These are phyloP conservation scores for Ommatoiulus sabulosus DNA, from an alignment of 2,888 invertebrate species.

Conservation along the genomic window DNA sequence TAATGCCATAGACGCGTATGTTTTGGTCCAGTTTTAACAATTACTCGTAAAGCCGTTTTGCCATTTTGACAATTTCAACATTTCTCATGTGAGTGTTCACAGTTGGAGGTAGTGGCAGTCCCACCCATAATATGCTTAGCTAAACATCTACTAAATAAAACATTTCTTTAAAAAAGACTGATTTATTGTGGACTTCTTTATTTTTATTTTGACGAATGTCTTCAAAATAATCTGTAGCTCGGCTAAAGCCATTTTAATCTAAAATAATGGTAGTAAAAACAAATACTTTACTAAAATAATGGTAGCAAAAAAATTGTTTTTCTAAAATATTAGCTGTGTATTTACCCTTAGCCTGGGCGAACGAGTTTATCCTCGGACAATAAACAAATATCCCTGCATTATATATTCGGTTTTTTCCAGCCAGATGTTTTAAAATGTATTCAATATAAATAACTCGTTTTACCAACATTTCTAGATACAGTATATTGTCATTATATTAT, in stretches of 20 bases:
- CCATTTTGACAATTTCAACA: slow-evolving; percentile 13
- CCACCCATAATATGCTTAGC: neutral
- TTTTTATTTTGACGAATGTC: slow-evolving; percentile 7
- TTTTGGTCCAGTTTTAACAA: neutral
- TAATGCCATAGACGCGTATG: neutral
- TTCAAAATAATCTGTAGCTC: neutral
- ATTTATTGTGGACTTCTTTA: neutral
- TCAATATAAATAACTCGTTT: no score
- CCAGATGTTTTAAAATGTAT: no score
- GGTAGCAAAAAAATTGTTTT: neutral
- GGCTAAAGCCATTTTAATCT: neutral
- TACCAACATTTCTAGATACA: no score
- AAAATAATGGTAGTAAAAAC: neutral
- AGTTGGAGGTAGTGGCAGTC: neutral
- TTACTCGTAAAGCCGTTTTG: neutral
- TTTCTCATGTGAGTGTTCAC: neutral
- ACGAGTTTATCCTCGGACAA: neutral
- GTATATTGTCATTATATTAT: no score
- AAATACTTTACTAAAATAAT: neutral
- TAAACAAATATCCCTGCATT: neutral
- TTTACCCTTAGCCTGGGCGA: neutral
- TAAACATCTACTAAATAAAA: neutral
- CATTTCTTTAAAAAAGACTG: neutral
- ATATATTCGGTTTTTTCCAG: no score
- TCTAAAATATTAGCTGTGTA: neutral